Evolutionary conservation across 2,113 vertebrate genomes (phyloP).

Genomic region (Platichthys stellatus): DNA sequence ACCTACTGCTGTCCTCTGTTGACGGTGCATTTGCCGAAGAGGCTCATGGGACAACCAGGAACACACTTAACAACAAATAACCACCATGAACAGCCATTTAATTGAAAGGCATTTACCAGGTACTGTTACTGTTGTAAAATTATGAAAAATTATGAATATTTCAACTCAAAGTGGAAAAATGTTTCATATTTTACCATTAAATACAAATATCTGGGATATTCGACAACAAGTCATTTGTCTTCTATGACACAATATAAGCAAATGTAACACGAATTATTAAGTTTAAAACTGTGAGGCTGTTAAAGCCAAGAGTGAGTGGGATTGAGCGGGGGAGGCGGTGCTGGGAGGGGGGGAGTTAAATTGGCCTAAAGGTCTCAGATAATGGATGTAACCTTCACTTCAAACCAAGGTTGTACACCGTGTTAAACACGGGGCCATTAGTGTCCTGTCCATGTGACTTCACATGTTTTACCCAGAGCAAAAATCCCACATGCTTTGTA

Average conservation of each 20-base stretch:
- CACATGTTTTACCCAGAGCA: neutral
- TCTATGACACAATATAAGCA: neutral
- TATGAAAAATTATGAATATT: neutral
- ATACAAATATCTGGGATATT: no score
- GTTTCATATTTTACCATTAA: no score
- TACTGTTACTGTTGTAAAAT: no score
- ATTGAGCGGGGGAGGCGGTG: neutral
- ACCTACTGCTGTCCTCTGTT: constrained; percentile 17
- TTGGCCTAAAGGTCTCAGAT: constrained; percentile 62
- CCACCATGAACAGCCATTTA: neutral
- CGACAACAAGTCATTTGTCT: neutral
- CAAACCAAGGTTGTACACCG: constrained; percentile 37
- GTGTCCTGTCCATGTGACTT: neutral
- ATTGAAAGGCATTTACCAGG: neutral
- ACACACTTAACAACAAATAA: constrained; percentile 42
- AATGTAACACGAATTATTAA: neutral
- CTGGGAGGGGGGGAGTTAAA: constrained; percentile 15
- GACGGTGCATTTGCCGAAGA: constrained; percentile 55
- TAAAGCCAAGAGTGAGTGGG: neutral
- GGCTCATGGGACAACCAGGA: constrained; percentile 66
- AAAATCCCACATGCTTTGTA: neutral
- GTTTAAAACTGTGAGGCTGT: neutral
- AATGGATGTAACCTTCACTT: constrained; percentile 65
- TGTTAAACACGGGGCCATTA: constrained; percentile 34
- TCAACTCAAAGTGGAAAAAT: neutral